Evolutionary conservation across 2,113 vertebrate genomes (phyloP).

Genomic region (Atractosteus spatula): DNA sequence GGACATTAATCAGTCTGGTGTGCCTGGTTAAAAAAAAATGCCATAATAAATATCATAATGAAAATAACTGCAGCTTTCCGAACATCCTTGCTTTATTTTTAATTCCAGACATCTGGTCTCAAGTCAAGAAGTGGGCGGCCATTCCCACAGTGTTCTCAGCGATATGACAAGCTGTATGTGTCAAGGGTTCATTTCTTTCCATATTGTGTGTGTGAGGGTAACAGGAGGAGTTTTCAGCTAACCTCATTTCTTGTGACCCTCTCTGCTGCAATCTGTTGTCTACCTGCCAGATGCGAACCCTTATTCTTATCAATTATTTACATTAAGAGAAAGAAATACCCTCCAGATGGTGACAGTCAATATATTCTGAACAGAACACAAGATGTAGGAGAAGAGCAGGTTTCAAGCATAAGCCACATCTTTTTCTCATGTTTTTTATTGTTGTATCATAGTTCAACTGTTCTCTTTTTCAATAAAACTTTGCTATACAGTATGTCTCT

Average conservation of each 20-base stretch:
- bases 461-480: too few relatives aligned
- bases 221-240: not conserved
- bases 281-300: slow-evolving; percentile 12
- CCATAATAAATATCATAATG: too few relatives aligned
- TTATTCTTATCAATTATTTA: slow-evolving; percentile 13
- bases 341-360: slow-evolving; percentile 17
- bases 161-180: slow-evolving; percentile 7
- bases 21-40: too few relatives aligned
- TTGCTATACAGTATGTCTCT: too few relatives aligned
- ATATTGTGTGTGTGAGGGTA: slow-evolving; percentile 22
- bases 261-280: slow-evolving; percentile 6
- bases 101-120: slow-evolving; percentile 23
- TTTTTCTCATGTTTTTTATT: not conserved
- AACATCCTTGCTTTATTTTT: slow-evolving; percentile 17
- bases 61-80: not conserved
- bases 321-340: not conserved
- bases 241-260: not conserved
- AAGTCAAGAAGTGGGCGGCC: slow-evolving; percentile 9
- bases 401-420: not conserved
- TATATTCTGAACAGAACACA: slow-evolving; percentile 3
- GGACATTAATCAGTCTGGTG: too few relatives aligned
- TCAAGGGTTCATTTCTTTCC: slow-evolving; percentile 33
- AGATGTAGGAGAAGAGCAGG: not conserved
- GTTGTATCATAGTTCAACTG: too few relatives aligned
- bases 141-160: slow-evolving; percentile 28